phyloP scores from a whole-genome alignment of 2,888 invertebrate genomes.

The Gibbula magus region DNA sequence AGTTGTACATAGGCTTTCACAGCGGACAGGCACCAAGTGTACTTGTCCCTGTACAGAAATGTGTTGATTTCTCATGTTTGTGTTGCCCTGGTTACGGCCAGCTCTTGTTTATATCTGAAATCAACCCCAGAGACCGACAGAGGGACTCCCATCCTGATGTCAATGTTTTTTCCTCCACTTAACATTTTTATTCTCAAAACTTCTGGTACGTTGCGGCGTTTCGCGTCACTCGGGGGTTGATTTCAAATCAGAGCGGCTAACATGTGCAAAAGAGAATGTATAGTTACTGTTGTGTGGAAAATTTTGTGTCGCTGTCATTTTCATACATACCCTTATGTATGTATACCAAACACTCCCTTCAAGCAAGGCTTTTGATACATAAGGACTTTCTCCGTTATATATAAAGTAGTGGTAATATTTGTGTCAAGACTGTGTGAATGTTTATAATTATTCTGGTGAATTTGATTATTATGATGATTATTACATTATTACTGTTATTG shows the following conservation, averaged over 20 bases:
- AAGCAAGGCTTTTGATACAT: not conserved
- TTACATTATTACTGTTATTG: conserved; percentile 19
- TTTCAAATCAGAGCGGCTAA: no score
- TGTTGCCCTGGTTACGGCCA: not conserved
- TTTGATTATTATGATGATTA: conserved; percentile 23
- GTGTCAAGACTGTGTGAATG: not conserved
- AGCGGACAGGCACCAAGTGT: conserved; percentile 5
- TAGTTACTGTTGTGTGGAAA: conserved; percentile 19
- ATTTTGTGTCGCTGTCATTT: conserved; percentile 1
- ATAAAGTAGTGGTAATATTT: conserved; percentile 7
- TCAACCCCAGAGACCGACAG: not conserved
- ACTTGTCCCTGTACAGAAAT: conserved; percentile 11
- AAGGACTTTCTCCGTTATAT: conserved; percentile 5
- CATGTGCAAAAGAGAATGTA: conserved; percentile 14
- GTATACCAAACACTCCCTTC: not conserved
- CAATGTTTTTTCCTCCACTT: no score
- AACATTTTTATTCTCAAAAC: no score
- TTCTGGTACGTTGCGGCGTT: no score
- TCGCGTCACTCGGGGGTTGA: no score
- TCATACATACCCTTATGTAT: conserved; percentile 22
- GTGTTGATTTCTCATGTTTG: conserved; percentile 16
- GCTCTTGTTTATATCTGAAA: conserved; percentile 7
- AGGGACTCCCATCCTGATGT: no score
- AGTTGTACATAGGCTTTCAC: conserved; percentile 13
- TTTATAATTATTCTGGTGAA: conserved; percentile 18